A percentile compares a stretch with the other conserved stretches of the same genome.
phyloP scores from a whole-genome alignment of 2,888 invertebrate genomes.

The Diplazon laetatorius region DNA sequence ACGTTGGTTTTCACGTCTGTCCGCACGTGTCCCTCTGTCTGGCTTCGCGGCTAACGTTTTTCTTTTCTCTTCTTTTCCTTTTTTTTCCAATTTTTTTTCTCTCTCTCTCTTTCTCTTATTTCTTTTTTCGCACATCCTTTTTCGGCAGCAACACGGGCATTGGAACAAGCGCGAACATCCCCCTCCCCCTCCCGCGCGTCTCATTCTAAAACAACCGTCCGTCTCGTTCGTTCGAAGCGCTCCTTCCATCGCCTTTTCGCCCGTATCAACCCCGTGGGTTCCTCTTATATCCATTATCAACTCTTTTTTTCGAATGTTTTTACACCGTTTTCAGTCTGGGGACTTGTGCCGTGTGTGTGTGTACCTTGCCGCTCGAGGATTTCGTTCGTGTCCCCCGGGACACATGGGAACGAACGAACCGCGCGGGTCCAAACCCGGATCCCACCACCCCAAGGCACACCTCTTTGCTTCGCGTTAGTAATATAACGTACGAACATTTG shows the following conservation, averaged over 20 bases:
- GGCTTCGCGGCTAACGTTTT: slow-evolving; percentile 54
- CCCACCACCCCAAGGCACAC: slow-evolving; percentile 9
- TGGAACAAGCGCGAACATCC: too few species aligned
- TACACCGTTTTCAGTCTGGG: slow-evolving; percentile 65
- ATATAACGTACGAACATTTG: slow-evolving; percentile 19
- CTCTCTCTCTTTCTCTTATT: too few species aligned
- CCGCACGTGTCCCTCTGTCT: slow-evolving; percentile 69
- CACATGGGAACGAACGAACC: slow-evolving; percentile 66
- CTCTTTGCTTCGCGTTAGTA: slow-evolving; percentile 32
- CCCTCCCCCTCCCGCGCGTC: too few species aligned
- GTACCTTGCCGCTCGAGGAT: slow-evolving; percentile 57
- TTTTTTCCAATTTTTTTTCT: too few species aligned
- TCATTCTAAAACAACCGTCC: slow-evolving; percentile 47
- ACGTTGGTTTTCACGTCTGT: slow-evolving; percentile 67
- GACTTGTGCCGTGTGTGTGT: slow-evolving; percentile 61
- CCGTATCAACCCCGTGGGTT: slow-evolving; percentile 49
- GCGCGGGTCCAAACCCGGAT: neutral
- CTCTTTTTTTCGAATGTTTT: slow-evolving; percentile 67
- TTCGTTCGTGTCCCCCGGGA: slow-evolving; percentile 63
- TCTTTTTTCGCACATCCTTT: too few species aligned
- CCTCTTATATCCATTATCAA: slow-evolving; percentile 58
- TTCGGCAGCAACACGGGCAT: too few species aligned
- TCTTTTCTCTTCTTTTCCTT: too few species aligned
- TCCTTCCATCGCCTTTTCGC: slow-evolving; percentile 51
- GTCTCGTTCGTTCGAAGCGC: slow-evolving; percentile 68